Percentiles rank a stretch among this genome's conserved stretches.
Conservation (phyloP, 2,113 vertebrate species). For the Festucalex cinctus region DNA sequence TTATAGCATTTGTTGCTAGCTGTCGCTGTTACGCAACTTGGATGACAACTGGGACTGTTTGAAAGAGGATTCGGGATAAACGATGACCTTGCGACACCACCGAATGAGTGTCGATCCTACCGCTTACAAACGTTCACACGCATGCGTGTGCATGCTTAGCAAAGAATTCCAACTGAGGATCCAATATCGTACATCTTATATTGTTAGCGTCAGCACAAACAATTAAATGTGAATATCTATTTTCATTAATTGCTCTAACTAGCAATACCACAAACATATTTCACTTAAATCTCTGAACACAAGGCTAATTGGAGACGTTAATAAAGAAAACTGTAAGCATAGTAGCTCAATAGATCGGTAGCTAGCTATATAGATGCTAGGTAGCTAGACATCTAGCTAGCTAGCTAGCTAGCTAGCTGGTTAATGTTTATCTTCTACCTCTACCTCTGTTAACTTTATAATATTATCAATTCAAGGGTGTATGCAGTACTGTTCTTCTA, state of each 20-base stretch:
- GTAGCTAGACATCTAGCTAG: no score
- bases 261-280: background rate
- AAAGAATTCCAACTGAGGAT: background rate
- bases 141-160: conserved; percentile 14
- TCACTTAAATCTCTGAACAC: background rate
- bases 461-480: background rate
- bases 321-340: no score
- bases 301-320: no score
- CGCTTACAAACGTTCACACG: conserved; percentile 2
- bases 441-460: background rate
- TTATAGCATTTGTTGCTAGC: background rate
- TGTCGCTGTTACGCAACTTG: conserved; percentile 19
- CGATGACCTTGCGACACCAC: conserved; percentile 21
- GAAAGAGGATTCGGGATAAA: conserved; percentile 21
- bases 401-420: no score
- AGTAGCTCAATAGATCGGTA: no score
- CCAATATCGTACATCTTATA: background rate
- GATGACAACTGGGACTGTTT: conserved; percentile 12
- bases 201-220: background rate
- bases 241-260: background rate
- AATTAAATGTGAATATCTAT: background rate
- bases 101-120: conserved; percentile 18
- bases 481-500: background rate
- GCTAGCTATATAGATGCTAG: no score
- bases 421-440: background rate